Base-by-base conservation (phyloP, 2,888 invertebrate species). In the Himalopsyche kuldschensis region DNA sequence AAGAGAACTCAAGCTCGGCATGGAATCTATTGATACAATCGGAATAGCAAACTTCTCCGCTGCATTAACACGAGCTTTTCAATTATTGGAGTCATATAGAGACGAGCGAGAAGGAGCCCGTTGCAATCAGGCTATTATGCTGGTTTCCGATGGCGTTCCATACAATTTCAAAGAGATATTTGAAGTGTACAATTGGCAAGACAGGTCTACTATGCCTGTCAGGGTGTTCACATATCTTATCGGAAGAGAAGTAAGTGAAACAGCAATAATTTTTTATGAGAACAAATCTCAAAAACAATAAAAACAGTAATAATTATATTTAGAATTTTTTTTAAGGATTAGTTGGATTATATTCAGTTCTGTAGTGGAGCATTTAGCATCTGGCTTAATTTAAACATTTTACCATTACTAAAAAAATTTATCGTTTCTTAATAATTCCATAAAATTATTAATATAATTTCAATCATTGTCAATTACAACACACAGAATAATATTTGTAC, bases 111-210 rank as follows among this genome's bases (percentile, higher is more conserved):
- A 93, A 75, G 96, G 95, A 75, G 95, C 96, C 69, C 92, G 92
- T 86, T 93, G 93, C 88, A 92, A 92, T 87, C 96, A 98, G 92
- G 99, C 98, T 41, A 99, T 99, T 88, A 99, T 99, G 99, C 91
- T 99, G 87, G 95, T 99, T 87, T 99, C 99, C n/a, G 99, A 99
- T 90, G 99, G 99, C 31, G 98, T 99, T 20, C 98, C 99, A 75
- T 97, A 97, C 88, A 97, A 96, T 89, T 98, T 95, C 90, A 96
- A 97, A 89, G 96, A 98, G 88, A 95, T 98, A 82, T 99, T 99
- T 90, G 94, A 97, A 88, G 92, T 94, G 87, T 97, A 96, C 91
- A 99, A 99, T 90, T 97, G 97, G 96, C 92, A 92, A 32, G 92
- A 94, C 87, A 90, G 93, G 87, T 92, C 93, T 0, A 95, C 94